Evolutionary conservation across 1,140 invertebrate genomes (phyloP), one percentile per base, ranked within the genome.

Genomic region (Calliphora vicina): DNA sequence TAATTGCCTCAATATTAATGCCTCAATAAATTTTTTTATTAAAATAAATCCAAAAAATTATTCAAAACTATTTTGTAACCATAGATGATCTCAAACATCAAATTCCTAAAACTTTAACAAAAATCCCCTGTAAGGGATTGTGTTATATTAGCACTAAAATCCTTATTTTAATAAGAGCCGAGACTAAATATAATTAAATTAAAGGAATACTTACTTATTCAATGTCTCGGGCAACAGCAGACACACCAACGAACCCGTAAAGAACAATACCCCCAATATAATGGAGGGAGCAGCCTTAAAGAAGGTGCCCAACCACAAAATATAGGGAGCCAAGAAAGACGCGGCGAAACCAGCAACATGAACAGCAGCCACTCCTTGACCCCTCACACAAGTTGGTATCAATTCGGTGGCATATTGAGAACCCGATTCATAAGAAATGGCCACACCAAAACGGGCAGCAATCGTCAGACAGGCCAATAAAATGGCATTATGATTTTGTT

Each of bases 321-420:
- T 91, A 85, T 94, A 93, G 26, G 93, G 92, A 43, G 93, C 92
- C 85, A 93, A 89, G 84, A 93, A 93, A 61, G 91, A 92, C 13
- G 92, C 92, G 1, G 92, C 91, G 85, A 93, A 93, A 1, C 93
- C 93, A n/a, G 91, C 91, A 35, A 93, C 92, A 84, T 93, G 93
- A 23, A 93, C 91, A 0, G 91, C 91, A 2, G 92, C 91, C 80
- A 93, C 92, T 43, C 93, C 93, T 87, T 93, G 93, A 15, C 92
- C 93, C 43, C 94, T 90, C n/a, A 95, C 92, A 67, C 93, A 92
- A 1, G 94, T 95, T 25, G 94, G 94, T 84, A 94, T 93, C 67
- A 94, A 88, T 87, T 95, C 94, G 3, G 94, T 93, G 61, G 94
- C 93, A 87, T 94, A 95, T 84, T 93, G 93, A 67, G 94, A 89